phyloP scores from a whole-genome alignment of 2,113 vertebrate species.

The Platycercus adscitus region DNA sequence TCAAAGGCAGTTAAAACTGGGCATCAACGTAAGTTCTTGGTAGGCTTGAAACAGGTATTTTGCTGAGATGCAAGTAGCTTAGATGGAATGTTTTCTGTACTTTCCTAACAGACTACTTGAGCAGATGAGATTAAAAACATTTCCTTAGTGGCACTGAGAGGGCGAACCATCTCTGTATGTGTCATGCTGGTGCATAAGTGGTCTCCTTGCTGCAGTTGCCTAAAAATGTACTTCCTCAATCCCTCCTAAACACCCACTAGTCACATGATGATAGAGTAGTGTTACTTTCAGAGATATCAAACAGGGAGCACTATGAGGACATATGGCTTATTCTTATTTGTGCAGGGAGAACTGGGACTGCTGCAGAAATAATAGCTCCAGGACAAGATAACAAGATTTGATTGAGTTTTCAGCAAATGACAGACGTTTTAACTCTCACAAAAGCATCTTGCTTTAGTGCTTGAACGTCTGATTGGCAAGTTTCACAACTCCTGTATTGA shows the following conservation, averaged over 20 bases:
- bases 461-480: neutral
- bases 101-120: neutral
- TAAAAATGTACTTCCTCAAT: neutral
- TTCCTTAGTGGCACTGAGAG: neutral
- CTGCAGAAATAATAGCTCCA: neutral
- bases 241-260: neutral
- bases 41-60: neutral
- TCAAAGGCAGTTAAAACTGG: neutral
- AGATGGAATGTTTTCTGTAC: neutral
- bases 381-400: neutral
- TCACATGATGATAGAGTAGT: neutral
- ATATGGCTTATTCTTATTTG: neutral
- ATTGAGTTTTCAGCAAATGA: neutral
- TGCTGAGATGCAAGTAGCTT: neutral
- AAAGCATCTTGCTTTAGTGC: neutral
- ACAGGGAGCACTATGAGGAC: neutral
- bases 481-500: neutral
- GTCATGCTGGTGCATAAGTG: neutral
- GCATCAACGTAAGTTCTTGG: neutral
- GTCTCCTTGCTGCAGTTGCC: neutral
- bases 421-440: neutral
- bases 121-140: neutral
- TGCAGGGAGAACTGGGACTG: neutral
- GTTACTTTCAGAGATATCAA: neutral
- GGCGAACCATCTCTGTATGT: neutral